phyloP scores from a whole-genome alignment of 2,888 invertebrate species.

The Stenchaetothrips biformis region DNA sequence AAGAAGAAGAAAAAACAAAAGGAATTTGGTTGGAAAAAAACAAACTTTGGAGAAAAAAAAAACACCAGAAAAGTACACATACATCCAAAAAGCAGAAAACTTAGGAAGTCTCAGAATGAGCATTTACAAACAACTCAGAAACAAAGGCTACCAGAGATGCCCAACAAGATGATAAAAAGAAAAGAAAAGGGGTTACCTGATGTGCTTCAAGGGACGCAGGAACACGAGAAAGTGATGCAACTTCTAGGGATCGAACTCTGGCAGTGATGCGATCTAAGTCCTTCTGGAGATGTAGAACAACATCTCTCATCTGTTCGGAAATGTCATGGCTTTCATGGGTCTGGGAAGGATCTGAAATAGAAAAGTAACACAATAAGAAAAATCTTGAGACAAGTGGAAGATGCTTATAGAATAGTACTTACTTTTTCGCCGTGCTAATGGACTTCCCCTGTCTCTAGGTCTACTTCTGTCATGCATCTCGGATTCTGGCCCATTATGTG shows the following conservation, averaged over 20 bases:
- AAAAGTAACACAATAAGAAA: neutral
- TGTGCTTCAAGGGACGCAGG: constrained; percentile 37
- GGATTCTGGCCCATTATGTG: neutral
- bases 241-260: constrained; percentile 48
- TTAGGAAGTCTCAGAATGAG: neutral
- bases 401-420: neutral
- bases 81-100: neutral
- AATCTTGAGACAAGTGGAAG: neutral
- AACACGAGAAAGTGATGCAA: constrained; percentile 31
- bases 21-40: no score
- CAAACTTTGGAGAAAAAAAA: no score
- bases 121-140: neutral
- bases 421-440: constrained; percentile 40
- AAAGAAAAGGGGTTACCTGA: neutral
- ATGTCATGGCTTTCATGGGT: constrained; percentile 43
- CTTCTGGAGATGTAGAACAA: constrained; percentile 49
- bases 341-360: neutral
- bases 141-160: neutral
- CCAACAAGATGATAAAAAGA: neutral
- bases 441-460: constrained; percentile 39
- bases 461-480: constrained; percentile 30
- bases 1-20: no score
- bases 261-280: constrained; percentile 50
- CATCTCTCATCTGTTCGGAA: constrained; percentile 49
- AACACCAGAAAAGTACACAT: neutral